Evolutionary conservation across 23 tunicate genomes (phyloP).

Genomic region (Oikopleura albicans): DNA sequence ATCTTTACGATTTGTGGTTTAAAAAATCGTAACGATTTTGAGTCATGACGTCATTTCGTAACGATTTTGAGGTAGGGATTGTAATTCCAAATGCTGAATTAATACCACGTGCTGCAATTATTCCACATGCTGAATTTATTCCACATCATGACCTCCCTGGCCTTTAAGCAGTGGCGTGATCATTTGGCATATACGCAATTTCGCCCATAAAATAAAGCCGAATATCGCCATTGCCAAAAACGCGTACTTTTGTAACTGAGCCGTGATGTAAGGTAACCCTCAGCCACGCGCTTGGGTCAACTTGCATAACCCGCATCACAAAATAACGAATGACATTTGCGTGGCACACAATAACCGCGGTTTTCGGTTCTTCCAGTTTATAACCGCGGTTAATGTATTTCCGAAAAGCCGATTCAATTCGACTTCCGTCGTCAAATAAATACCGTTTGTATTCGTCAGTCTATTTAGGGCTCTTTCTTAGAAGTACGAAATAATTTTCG

Average conservation of each 20-base stretch:
- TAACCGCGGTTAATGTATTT: not conserved
- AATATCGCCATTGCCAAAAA: constrained; percentile 10
- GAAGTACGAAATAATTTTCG: too few relatives aligned
- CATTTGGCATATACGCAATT: not conserved
- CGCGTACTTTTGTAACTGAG: not conserved
- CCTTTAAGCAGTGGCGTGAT: not conserved
- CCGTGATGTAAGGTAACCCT: not conserved
- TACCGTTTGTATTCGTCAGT: not conserved
- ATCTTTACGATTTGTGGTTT: too few relatives aligned
- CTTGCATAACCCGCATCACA: constrained; percentile 11
- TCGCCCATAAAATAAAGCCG: not conserved
- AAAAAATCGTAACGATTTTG: too few relatives aligned
- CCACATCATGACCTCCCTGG: too few relatives aligned
- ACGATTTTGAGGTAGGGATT: too few relatives aligned
- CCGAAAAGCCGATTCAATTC: not conserved
- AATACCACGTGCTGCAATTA: too few relatives aligned
- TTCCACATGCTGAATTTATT: too few relatives aligned
- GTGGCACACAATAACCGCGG: not conserved
- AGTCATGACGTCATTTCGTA: too few relatives aligned
- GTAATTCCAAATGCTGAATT: too few relatives aligned
- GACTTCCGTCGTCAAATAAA: not conserved
- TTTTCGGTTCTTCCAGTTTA: not conserved
- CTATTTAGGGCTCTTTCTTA: not conserved
- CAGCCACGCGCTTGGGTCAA: not conserved
- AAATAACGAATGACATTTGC: constrained; percentile 15